Evolutionary conservation across 2,797 vertebrate species (phyloP), one percentile per base, ranked within the genome.

Genomic region (Poliocrania exsul): DNA sequence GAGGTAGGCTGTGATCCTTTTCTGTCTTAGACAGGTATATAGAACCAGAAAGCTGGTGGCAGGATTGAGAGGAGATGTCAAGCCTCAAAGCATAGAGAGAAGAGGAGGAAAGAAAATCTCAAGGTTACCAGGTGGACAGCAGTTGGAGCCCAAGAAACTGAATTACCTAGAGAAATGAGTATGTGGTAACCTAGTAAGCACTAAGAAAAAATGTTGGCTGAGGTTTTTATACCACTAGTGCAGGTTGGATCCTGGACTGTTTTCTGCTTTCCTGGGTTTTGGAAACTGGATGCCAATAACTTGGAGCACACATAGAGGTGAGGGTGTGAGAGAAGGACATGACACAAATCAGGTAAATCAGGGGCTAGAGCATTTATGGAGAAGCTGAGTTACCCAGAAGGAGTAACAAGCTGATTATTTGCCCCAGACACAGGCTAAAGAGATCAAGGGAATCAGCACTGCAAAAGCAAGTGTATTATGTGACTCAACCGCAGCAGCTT

Each of bases 51-150:
- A 31, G 8, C 3, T 90, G 21, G 47, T 28, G 19, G 33, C 40
- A 90, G 80, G 61, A 73, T 74, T 40, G 44, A 78, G 31, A 73
- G 25, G 9, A 80, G 37, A 73, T 9, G 65, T 64, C 4, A 5
- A 26, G 4, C 20, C 16, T 88, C 53, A 64, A 50, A 74, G 49
- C 23, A 62, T 37, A 53, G 60, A 74, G 40, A 56, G 44, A 81
- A 54, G 9, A 88, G 29, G 29, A 71, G 46, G 56, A 92, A 75
- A 28, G 26, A 33, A 87, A 66, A 93, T 19, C 20, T 85, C 67
- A 66, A 38, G 14, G 29, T 62, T 92, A 58, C 46, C 40, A 56
- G 10, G 33, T 49, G 28, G 71, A 60, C 13, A 64, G 18, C 3
- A 10, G 13, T 0, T 44, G 33, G 46, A 79, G 38, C 62, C 23